Evolutionary conservation across 1,140 invertebrate species (phyloP).

Genomic region (Drosophila neocordata): DNA sequence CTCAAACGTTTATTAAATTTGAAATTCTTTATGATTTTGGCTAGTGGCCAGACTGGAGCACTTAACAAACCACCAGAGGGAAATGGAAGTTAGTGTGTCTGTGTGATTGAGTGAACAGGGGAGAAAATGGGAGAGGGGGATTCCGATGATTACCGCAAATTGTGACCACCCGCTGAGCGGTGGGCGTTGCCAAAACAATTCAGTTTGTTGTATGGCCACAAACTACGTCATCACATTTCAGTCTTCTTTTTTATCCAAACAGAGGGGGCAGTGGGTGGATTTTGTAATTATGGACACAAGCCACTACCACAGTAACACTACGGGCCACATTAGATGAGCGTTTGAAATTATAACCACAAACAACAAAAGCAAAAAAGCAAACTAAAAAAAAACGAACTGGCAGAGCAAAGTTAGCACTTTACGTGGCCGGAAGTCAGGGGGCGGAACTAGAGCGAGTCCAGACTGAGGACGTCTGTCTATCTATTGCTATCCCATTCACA

Average conservation of each 20-base stretch:
- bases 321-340: constrained; percentile 37
- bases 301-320: constrained; percentile 39
- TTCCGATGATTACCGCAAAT: constrained; percentile 65
- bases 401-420: constrained; percentile 57
- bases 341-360: constrained; percentile 48
- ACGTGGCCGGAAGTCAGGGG: constrained; percentile 71
- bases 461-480: constrained; percentile 54
- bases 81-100: constrained; percentile 1
- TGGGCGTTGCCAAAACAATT: constrained; percentile 78
- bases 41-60: constrained; percentile 51
- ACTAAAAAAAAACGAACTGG: constrained; percentile 41
- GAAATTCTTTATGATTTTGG: constrained; percentile 46
- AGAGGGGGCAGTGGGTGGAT: constrained; percentile 59
- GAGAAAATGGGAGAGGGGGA: too few relatives aligned
- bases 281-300: constrained; percentile 73
- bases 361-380: background rate
- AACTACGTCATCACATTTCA: constrained; percentile 77
- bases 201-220: constrained; percentile 52
- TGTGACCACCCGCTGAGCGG: constrained; percentile 57
- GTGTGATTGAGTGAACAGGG: background rate
- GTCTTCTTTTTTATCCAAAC: constrained; percentile 55
- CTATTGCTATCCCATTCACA: background rate
- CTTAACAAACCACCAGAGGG: constrained; percentile 34
- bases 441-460: constrained; percentile 79
- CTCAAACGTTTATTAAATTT: constrained; percentile 37